These are phyloP conservation scores for Chondrilla cf. caribensis DNA, from an alignment of 37 sponge, comb jelly and placozoan species.

Conservation along the genomic window DNA sequence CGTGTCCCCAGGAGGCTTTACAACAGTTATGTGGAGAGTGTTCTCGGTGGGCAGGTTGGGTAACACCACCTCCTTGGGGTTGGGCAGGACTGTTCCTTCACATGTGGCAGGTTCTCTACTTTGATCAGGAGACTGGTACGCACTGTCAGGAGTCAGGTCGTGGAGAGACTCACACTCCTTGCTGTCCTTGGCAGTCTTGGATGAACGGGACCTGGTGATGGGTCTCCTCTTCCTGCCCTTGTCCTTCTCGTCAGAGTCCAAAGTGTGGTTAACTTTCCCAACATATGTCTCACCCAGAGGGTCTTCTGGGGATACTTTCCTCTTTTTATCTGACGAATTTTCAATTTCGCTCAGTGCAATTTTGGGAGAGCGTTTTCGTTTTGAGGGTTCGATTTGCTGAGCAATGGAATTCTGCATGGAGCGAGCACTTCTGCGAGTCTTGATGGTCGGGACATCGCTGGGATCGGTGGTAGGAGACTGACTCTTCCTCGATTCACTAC, in stretches of 20 bases:
- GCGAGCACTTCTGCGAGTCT: conserved; percentile 19
- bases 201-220: not conserved
- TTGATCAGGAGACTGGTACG: no score
- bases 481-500: not conserved
- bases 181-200: not conserved
- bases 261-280: no score
- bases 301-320: not conserved
- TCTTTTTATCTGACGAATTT: not conserved
- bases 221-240: conserved; percentile 15
- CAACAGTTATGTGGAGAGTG: no score
- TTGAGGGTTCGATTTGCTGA: not conserved
- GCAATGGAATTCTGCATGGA: no score
- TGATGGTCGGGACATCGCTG: not conserved
- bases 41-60: no score
- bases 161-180: not conserved
- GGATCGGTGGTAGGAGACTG: not conserved
- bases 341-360: not conserved
- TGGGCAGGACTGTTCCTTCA: no score
- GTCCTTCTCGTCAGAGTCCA: not conserved
- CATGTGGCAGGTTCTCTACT: no score
- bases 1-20: no score
- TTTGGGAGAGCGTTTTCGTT: not conserved
- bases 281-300: not conserved
- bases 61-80: no score
- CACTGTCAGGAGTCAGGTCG: no score